phyloP scores from a whole-genome alignment of 2,797 vertebrate genomes.

The Clarias platycephalus region DNA sequence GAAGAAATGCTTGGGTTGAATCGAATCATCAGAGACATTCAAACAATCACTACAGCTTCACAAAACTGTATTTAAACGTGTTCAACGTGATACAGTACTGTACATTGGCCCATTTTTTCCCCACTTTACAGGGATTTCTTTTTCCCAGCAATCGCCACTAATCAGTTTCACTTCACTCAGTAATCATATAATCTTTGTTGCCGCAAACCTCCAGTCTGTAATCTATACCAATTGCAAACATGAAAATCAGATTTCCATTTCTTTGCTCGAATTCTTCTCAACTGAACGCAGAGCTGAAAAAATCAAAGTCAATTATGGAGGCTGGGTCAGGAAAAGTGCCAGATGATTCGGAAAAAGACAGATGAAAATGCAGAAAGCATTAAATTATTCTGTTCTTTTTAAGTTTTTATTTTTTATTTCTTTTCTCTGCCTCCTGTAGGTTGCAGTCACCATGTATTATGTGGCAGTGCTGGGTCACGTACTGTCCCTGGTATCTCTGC shows the following conservation, averaged over 20 bases:
- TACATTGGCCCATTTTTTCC: background rate
- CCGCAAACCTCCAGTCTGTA: background rate
- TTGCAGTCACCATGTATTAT: slow-evolving; percentile 70
- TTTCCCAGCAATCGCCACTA: background rate
- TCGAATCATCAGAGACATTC: background rate
- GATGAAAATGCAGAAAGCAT: background rate
- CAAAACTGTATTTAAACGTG: background rate
- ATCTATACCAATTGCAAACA: background rate
- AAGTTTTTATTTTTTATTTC: background rate
- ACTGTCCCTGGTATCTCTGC: slow-evolving; percentile 76
- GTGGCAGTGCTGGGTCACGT: slow-evolving; percentile 74
- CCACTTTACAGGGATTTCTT: background rate
- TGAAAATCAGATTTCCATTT: background rate
- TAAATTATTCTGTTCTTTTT: background rate
- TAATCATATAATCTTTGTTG: background rate
- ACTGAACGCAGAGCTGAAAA: background rate
- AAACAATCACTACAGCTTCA: background rate
- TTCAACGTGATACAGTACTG: background rate
- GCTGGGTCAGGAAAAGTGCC: background rate
- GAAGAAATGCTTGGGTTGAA: background rate
- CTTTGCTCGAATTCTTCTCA: background rate
- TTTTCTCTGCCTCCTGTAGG: slow-evolving; percentile 52
- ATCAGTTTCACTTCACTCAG: background rate
- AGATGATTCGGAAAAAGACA: background rate
- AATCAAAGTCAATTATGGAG: background rate